Conservation (phyloP, 2,797 vertebrate genomes). For the Bryconaethiops microstoma region DNA sequence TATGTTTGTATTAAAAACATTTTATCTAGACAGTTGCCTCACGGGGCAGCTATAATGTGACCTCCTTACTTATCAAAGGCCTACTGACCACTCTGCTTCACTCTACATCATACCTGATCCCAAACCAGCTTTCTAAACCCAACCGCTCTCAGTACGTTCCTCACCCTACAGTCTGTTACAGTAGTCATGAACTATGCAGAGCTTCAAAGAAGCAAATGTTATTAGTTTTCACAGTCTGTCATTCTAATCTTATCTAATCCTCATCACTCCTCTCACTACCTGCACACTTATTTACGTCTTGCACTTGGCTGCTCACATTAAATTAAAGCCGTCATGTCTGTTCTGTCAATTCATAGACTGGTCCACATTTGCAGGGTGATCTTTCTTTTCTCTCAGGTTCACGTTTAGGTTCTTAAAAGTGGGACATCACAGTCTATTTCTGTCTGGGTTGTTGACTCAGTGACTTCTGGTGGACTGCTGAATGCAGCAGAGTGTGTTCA, state of each 20-base stretch:
- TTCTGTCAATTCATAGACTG: background rate
- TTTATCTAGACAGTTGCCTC: background rate
- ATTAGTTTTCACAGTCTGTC: constrained; percentile 8
- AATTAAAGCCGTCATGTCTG: background rate
- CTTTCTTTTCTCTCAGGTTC: background rate
- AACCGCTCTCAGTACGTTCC: background rate
- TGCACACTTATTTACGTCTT: background rate
- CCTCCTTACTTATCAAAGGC: background rate
- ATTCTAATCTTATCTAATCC: background rate
- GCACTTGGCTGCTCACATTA: background rate
- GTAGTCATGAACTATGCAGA: constrained; percentile 1
- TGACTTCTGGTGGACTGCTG: background rate
- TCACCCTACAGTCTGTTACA: background rate
- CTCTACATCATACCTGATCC: background rate
- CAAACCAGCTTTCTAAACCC: background rate
- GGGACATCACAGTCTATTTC: background rate
- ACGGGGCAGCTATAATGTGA: background rate
- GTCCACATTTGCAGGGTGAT: background rate
- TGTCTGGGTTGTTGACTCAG: background rate
- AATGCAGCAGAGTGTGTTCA: background rate
- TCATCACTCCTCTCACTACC: background rate
- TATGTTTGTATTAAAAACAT: too few species aligned
- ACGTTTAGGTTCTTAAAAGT: background rate
- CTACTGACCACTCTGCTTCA: background rate
- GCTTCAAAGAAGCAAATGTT: background rate